A percentile compares a stretch with the other conserved stretches of the same genome.
Conservation (phyloP, 1,140 invertebrate genomes). For the Pogonomyrmex californicus region DNA sequence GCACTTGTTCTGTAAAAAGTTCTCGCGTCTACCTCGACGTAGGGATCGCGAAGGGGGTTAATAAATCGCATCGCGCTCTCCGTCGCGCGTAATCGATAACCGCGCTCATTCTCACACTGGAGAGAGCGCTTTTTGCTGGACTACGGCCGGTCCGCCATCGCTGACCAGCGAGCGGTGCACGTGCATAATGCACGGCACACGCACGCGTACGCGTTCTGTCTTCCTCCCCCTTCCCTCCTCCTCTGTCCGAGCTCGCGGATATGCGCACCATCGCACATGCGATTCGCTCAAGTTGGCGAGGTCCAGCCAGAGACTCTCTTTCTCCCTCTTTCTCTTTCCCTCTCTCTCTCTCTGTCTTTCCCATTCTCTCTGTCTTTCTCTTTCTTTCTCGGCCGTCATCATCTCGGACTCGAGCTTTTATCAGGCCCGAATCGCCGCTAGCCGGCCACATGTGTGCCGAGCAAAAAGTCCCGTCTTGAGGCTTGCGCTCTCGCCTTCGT, state of each 20-base stretch:
- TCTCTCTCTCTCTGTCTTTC: not conserved
- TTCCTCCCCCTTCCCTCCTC: conserved; percentile 33
- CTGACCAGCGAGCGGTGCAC: conserved; percentile 64
- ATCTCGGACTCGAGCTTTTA: conserved; percentile 75
- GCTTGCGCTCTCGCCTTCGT: conserved; percentile 63
- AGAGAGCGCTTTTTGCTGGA: conserved; percentile 45
- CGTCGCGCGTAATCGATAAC: conserved; percentile 61
- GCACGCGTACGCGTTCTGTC: conserved; percentile 45
- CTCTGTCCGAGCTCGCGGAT: conserved; percentile 77
- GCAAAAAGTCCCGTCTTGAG: conserved; percentile 79
- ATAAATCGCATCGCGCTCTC: conserved; percentile 51
- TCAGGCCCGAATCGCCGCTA: conserved; percentile 82
- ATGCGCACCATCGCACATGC: conserved; percentile 84
- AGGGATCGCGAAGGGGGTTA: conserved; percentile 24
- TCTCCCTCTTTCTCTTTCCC: conserved; percentile 27
- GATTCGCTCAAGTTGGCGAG: conserved; percentile 83
- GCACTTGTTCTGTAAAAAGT: not conserved
- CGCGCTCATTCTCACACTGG: conserved; percentile 52
- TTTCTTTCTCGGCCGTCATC: conserved; percentile 34
- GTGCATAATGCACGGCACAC: conserved; percentile 70
- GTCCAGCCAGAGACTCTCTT: conserved; percentile 65
- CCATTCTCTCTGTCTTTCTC: not conserved
- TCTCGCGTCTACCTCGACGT: conserved; percentile 31
- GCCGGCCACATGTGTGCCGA: conserved; percentile 81
- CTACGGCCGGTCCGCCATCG: conserved; percentile 58